phyloP scores from a whole-genome alignment of 2,113 vertebrate species.

The Sinocyclocheilus rhinocerous region DNA sequence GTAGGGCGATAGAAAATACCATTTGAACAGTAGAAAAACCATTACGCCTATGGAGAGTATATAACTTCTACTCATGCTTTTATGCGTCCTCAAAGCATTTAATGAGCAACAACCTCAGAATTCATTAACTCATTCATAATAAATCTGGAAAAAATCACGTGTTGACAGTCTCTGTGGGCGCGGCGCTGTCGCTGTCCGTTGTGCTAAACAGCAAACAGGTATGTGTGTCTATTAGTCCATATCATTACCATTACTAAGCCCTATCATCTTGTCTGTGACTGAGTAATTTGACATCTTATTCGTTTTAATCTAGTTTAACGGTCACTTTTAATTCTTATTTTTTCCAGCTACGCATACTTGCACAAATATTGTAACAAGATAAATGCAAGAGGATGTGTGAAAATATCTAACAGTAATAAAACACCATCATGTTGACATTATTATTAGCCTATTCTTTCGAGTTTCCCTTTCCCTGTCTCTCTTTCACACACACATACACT shows the following conservation, averaged over 20 bases:
- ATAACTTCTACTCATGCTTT: neutral
- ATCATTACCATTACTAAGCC: too few relatives aligned
- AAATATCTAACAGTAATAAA: neutral
- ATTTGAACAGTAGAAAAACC: too few relatives aligned
- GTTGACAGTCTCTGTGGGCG: neutral
- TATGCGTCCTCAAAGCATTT: neutral
- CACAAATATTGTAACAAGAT: neutral
- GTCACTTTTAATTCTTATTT: neutral
- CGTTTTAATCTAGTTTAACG: neutral
- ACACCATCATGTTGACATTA: neutral
- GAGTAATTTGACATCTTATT: neutral
- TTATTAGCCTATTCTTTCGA: neutral
- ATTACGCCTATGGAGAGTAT: too few relatives aligned
- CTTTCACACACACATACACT: neutral
- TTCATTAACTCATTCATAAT: conserved; percentile 63
- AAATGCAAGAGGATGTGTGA: neutral
- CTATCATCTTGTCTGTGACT: neutral
- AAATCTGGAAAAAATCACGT: conserved; percentile 22
- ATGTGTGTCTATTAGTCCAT: neutral
- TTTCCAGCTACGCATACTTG: neutral
- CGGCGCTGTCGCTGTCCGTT: conserved; percentile 62
- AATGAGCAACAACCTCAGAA: conserved; percentile 38
- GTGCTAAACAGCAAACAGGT: conserved; percentile 61
- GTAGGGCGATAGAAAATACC: too few relatives aligned
- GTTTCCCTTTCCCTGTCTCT: neutral